A percentile compares a stretch with the other conserved stretches of the same genome.
These are phyloP conservation scores for Silurus asotus DNA, from an alignment of 2,113 vertebrate genomes.

Conservation along the genomic window DNA sequence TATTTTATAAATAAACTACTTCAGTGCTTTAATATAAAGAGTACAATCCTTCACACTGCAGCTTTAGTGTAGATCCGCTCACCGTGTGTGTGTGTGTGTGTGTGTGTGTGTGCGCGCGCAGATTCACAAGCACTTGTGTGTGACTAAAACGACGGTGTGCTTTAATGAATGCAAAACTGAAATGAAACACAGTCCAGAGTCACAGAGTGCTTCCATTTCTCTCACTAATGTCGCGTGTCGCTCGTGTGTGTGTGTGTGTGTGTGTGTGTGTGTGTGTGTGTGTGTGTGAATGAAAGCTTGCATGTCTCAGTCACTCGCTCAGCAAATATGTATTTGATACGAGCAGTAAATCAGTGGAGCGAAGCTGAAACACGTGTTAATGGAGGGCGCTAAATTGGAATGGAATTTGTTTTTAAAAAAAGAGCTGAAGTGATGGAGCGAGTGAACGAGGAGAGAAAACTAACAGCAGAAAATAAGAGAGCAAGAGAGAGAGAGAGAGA, in stretches of 20 bases:
- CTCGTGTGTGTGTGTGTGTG: conserved; percentile 51
- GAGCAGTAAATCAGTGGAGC: conserved; percentile 74
- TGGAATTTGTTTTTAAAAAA: conserved; percentile 56
- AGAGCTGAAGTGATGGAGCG: conserved; percentile 19
- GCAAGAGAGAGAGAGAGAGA: neutral
- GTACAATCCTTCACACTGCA: neutral
- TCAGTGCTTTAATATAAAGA: neutral
- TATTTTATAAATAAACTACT: neutral
- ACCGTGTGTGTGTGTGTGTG: conserved; percentile 17
- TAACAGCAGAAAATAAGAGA: conserved; percentile 7
- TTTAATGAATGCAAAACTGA: conserved; percentile 60
- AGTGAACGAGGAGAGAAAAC: conserved; percentile 13
- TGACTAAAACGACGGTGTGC: neutral
- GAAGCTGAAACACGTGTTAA: conserved; percentile 71
- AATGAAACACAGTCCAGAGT: conserved; percentile 60
- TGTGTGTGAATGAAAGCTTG: conserved; percentile 79
- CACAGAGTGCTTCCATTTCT: conserved; percentile 69
- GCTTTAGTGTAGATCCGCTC: neutral
- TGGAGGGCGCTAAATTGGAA: conserved; percentile 70
- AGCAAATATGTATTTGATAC: conserved; percentile 82
- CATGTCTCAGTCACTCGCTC: conserved; percentile 76
- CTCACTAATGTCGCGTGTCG: conserved; percentile 79
- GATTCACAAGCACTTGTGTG: conserved; percentile 19
- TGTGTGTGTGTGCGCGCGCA: conserved; percentile 19
- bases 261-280: conserved; percentile 13